Base-by-base conservation (phyloP, 2,113 vertebrate genomes). In the Cyprichromis sp. region DNA sequence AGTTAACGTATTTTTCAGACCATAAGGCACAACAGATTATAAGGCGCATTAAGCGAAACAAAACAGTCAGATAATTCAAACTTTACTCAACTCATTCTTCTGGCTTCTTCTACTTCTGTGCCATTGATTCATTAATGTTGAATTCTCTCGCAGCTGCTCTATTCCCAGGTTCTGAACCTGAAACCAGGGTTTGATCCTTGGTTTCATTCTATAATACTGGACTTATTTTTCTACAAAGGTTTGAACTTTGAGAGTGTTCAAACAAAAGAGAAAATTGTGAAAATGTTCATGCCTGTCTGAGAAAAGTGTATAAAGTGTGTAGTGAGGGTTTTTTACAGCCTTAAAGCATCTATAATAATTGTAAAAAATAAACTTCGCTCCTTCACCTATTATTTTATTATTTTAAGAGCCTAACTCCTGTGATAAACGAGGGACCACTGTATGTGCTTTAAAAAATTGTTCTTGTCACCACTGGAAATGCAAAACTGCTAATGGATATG, bases 1-100 rank as follows among this genome's bases (percentile, higher is more conserved):
- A 29, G 26, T 59, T 5, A 59, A 4, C 0, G 55, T 29, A 29
- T 59, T 59, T 59, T 29, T 29, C 26, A 59, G 55, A 59, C 3
- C 26, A 9, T 31, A 59, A 57, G 12, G 24, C 3, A 0, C 54
- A 57, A 0, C 24, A 0, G 54, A 0, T 57, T 26, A 57, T 57
- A 14, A 9, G 3, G 2, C 4, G 3, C 24, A 26, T 2, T 57
- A 57, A 57, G 4, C 13, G 1, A 59, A 31, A 31, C 26, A 59
- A 59, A 59, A 59, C 55, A 59, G 55, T 59, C 2, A 59, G 26
- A 59, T 59, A 6, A 59, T 31, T 31, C 26, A 59, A 59, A 17
- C 55, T 31, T 59, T 31, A 31, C 55, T 31, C 5, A 59, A 59
- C 26, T 31, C 26, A 29, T 31, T 59, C 13, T 29, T 57, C 13